A percentile compares a stretch with the other conserved stretches of the same genome.
Conservation (phyloP, 2,113 vertebrate species). For the Sphaerodactylus townsendi region DNA sequence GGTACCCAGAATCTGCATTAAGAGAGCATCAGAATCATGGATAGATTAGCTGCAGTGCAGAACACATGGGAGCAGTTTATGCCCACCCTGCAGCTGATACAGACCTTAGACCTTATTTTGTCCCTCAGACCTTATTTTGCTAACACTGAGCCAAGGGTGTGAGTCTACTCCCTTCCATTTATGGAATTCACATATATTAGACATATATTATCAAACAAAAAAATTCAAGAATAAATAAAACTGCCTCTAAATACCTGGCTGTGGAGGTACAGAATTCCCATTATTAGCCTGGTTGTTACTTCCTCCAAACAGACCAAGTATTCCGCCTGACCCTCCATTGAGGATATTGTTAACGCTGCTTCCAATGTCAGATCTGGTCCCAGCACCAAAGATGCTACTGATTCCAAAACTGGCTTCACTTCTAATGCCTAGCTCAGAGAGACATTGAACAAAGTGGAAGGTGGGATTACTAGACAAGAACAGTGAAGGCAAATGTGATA, state of each 20-base stretch:
- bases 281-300: background rate
- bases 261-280: background rate
- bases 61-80: background rate
- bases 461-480: background rate
- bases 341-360: rapidly evolving
- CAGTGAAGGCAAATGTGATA: background rate
- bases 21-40: background rate
- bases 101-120: no score
- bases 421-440: background rate
- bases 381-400: background rate
- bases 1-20: background rate
- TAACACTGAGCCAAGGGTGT: background rate
- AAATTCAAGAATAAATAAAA: background rate
- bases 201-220: background rate
- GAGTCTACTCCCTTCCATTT: background rate
- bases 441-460: background rate
- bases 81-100: no score
- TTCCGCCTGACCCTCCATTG: background rate
- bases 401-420: background rate
- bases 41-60: background rate
- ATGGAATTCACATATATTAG: background rate
- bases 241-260: background rate
- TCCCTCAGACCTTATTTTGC: no score
- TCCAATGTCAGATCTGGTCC: background rate
- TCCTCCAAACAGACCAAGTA: background rate